phyloP scores from a whole-genome alignment of 1,140 invertebrate species.

The Parapsyche elsis region DNA sequence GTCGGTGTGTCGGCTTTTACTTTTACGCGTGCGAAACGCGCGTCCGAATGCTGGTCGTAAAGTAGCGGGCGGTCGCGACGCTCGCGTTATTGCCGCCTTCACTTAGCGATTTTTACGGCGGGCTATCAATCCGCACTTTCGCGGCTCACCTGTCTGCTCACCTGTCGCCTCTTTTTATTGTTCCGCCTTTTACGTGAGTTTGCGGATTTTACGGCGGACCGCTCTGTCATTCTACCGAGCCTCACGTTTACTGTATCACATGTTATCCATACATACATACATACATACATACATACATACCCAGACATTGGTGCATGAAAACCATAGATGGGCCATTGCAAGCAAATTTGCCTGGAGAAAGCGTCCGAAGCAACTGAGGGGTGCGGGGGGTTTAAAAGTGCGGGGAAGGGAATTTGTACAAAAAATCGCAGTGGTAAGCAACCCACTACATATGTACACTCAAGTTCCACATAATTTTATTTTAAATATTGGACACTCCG shows the following conservation, averaged over 20 bases:
- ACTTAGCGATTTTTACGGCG: constrained; percentile 55
- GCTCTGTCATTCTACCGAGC: not conserved
- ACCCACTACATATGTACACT: too few relatives aligned
- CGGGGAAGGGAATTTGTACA: too few relatives aligned
- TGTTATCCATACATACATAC: not conserved
- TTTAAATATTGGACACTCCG: too few relatives aligned
- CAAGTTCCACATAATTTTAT: too few relatives aligned
- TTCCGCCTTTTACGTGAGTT: constrained; percentile 46
- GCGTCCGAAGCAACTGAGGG: too few relatives aligned
- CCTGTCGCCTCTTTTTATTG: constrained; percentile 45
- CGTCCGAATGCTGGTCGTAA: constrained; percentile 14
- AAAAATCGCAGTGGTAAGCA: too few relatives aligned
- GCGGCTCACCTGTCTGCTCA: constrained; percentile 29
- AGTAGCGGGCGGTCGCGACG: not conserved
- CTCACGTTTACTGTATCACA: constrained; percentile 7
- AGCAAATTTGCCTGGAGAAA: too few relatives aligned
- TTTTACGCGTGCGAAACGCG: constrained; percentile 25
- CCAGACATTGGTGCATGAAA: too few relatives aligned
- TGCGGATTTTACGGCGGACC: constrained; percentile 37
- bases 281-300: too few relatives aligned
- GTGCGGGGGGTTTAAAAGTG: too few relatives aligned
- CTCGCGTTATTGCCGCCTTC: constrained; percentile 49
- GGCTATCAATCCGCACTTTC: constrained; percentile 54
- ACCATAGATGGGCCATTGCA: too few relatives aligned
- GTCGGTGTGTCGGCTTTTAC: constrained; percentile 36